A percentile compares a stretch with the other conserved stretches of the same genome.
phyloP scores from a whole-genome alignment of 2,888 invertebrate genomes.

The Branchellion lobata region DNA sequence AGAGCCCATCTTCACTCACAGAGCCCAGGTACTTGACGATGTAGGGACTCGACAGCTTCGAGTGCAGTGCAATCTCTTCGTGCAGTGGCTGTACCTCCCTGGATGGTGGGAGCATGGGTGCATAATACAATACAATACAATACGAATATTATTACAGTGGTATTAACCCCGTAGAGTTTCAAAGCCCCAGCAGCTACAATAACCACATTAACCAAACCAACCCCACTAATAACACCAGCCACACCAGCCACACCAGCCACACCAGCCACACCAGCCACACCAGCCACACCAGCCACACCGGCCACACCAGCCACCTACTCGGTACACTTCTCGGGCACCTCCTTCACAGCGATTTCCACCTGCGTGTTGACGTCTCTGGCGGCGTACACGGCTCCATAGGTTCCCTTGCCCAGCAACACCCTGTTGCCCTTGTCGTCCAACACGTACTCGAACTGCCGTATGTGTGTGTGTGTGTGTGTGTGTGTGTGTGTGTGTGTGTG shows the following conservation, averaged over 20 bases:
- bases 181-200: too few species aligned
- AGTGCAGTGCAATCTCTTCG: constrained; percentile 95
- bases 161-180: too few species aligned
- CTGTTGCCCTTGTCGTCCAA: constrained; percentile 83
- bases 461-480: not conserved
- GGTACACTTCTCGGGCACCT: constrained; percentile 91
- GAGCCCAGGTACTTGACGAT: constrained; percentile 96
- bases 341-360: constrained; percentile 92
- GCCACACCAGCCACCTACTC: constrained; percentile 66
- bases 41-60: constrained; percentile 88
- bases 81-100: constrained; percentile 90
- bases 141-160: too few species aligned
- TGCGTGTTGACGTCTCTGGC: constrained; percentile 90
- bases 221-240: too few species aligned
- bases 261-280: not conserved
- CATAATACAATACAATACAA: too few species aligned
- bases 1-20: constrained; percentile 86
- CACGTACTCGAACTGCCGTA: constrained; percentile 84
- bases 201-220: too few species aligned
- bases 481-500: constrained; percentile 61
- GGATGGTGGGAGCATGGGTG: not conserved
- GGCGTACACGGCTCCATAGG: constrained; percentile 91
- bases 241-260: too few species aligned
- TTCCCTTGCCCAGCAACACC: constrained; percentile 86
- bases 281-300: not conserved